These are phyloP conservation scores for Pteropus alecto DNA, from an alignment of 2,113 vertebrate genomes.

Conservation along the genomic window DNA sequence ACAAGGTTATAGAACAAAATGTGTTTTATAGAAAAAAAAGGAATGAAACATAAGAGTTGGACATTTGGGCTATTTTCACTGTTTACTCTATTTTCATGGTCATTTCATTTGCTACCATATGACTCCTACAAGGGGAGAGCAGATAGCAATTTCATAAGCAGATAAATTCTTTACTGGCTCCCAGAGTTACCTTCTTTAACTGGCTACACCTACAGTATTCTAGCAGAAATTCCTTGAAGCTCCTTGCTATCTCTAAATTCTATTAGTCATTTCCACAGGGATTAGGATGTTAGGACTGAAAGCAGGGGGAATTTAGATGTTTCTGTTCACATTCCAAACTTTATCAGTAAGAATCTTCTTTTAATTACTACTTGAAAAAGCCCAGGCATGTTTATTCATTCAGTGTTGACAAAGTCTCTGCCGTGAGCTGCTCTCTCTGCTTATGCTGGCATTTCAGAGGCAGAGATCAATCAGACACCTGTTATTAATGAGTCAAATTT, in stretches of 20 bases:
- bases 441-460: background rate
- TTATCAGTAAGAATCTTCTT: background rate
- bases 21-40: background rate
- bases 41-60: background rate
- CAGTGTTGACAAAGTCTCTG: background rate
- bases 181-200: background rate
- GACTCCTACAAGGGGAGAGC: background rate
- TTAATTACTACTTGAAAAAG: background rate
- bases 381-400: background rate
- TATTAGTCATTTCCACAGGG: background rate
- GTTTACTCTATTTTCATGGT: background rate
- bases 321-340: background rate
- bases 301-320: background rate
- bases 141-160: background rate
- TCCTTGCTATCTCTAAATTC: background rate
- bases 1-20: background rate
- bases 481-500: slow-evolving; percentile 3
- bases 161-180: background rate
- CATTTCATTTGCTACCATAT: background rate
- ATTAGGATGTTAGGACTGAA: background rate
- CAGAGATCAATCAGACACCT: background rate
- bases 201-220: background rate
- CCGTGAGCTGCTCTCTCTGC: background rate
- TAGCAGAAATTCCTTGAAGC: background rate
- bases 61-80: background rate